Base-by-base conservation (phyloP, 2,113 vertebrate genomes). In the Channa argus region DNA sequence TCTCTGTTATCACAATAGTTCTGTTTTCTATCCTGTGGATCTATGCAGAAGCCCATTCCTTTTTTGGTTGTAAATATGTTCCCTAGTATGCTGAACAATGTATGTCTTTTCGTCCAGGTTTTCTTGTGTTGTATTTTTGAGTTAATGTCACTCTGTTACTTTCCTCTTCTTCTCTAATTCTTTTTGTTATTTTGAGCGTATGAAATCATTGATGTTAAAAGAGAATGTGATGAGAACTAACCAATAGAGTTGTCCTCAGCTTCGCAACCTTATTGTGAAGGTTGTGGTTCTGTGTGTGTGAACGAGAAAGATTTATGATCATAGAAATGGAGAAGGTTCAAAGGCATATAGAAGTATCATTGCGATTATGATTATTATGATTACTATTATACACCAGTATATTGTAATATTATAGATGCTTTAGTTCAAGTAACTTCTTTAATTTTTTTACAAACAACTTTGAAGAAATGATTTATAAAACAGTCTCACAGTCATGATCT, bases 381-480 rank as follows among this genome's bases (percentile, higher is more conserved):
- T 91, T 91, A 94, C 92, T 94, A 95, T 93, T 94, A 94, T 91
- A 94, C 88, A 95, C 90, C 87, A 91, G 92, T 94, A 94, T 94
- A 95, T 95, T 95, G 93, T 94, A 95, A 95, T 94, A 95, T 93
- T 93, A 93, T 95, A 95, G 94, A 94, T 91, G 85, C 92, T 94
- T 95, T 95, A 95, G 94, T 94, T 95, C 88, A 88, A 93, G 93
- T 94, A 94, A 93, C 92, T 93, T 94, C 90, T 94, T 95, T 93
- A 88, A 93, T 95, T 95, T 94, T 95, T 95, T 94, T 95, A 95
- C 94, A 94, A 94, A 93, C 85, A 86, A 94, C 93, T 95, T 95
- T 95, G 94, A 95, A 93, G 92, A 95, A 95, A 94, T 94, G 83
- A 94, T 95, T 95, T 95, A 94, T 95, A 94, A 94, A 93, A 93